Conservation (phyloP, 2,888 invertebrate species). For the Metellina segmentata region DNA sequence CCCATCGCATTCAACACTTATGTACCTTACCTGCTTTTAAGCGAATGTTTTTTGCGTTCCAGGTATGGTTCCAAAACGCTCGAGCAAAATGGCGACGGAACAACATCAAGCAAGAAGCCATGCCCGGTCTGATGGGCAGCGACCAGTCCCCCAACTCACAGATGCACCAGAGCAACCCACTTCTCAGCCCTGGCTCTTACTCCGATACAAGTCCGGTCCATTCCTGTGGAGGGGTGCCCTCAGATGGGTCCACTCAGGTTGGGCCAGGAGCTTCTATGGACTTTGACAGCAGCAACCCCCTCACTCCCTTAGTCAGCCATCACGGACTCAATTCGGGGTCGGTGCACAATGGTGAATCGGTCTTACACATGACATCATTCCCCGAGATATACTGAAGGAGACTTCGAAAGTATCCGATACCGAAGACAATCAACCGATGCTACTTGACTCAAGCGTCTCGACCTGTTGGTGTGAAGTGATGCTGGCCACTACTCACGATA, state of each 20-base stretch:
- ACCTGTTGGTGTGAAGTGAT: too few relatives aligned
- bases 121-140: conserved; percentile 24
- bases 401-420: neutral
- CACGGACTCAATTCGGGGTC: conserved; percentile 50
- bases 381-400: conserved; percentile 64
- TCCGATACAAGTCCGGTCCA: conserved; percentile 73
- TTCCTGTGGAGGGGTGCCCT: conserved; percentile 59
- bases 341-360: conserved; percentile 62
- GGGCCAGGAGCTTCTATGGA: conserved; percentile 58
- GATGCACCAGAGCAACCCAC: conserved; percentile 51
- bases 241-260: conserved; percentile 69
- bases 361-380: conserved; percentile 57
- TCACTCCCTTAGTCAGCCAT: conserved; percentile 70
- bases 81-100: conserved; percentile 98
- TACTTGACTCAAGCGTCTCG: too few relatives aligned
- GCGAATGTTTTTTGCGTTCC: conserved; percentile 78
- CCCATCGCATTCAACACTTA: too few relatives aligned
- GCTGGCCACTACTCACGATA: too few relatives aligned
- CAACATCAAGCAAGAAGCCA: conserved; percentile 81
- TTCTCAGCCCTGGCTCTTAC: conserved; percentile 65
- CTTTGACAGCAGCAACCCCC: conserved; percentile 73
- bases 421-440: too few relatives aligned
- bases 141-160: conserved; percentile 67
- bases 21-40: too few relatives aligned
- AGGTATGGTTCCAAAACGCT: conserved; percentile 99